A percentile compares a stretch with the other conserved stretches of the same genome.
Evolutionary conservation across 1,140 invertebrate genomes (phyloP).

Genomic region (Drosophila bifasciata): DNA sequence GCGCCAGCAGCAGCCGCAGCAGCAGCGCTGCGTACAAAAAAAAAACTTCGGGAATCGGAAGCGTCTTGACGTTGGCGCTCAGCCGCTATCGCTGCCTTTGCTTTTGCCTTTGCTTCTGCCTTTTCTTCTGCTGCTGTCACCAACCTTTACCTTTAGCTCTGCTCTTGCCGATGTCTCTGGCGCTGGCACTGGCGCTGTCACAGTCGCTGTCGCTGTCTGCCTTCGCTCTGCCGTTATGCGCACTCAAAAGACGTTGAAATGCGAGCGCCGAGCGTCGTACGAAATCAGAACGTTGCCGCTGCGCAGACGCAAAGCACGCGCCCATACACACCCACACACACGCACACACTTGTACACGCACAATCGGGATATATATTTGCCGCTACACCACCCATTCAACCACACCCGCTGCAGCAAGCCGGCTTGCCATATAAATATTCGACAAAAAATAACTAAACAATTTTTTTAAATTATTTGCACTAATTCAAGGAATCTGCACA

Average conservation of each 20-base stretch:
- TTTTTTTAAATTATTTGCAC: no score
- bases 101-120: no score
- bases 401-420: conserved; percentile 11
- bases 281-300: conserved; percentile 75
- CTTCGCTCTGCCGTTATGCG: conserved; percentile 6
- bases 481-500: no score
- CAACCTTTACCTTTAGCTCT: conserved; percentile 24
- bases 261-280: conserved; percentile 64
- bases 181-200: conserved; percentile 7
- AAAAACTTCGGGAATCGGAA: conserved; percentile 69
- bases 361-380: no score
- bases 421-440: conserved; percentile 17
- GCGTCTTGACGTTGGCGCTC: conserved; percentile 52
- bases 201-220: conserved; percentile 36
- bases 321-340: conserved; percentile 30
- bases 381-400: conserved; percentile 9
- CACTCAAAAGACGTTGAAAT: conserved; percentile 61
- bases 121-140: conserved; percentile 15
- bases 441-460: no score
- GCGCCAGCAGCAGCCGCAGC: conserved; percentile 12
- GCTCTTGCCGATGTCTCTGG: neutral
- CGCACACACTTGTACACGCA: conserved; percentile 6
- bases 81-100: conserved; percentile 35
- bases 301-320: conserved; percentile 79
- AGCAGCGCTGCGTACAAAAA: conserved; percentile 40